Evolutionary conservation across 53 echinoderm and acorn worm genomes (phyloP).

Genomic region (Apostichopus leukothele): DNA sequence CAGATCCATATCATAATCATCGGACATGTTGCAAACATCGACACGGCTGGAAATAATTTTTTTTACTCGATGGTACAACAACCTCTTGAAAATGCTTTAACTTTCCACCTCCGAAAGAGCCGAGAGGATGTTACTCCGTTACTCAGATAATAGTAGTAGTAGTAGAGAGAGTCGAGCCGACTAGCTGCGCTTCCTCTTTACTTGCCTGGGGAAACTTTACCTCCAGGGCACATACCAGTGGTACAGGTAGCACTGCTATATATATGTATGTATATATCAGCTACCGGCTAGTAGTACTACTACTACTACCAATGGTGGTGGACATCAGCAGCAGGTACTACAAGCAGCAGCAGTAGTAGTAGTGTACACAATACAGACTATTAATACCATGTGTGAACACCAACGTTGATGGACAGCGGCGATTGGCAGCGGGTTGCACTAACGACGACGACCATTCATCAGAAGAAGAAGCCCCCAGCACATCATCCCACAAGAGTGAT

Average conservation of each 20-base stretch:
- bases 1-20: too few relatives aligned
- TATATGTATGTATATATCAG: not conserved
- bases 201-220: not conserved
- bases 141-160: not conserved
- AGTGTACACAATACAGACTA: not conserved
- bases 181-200: not conserved
- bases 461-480: not conserved
- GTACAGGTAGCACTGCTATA: not conserved
- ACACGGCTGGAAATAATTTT: too few relatives aligned
- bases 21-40: too few relatives aligned
- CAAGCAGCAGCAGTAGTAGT: not conserved
- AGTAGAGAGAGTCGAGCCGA: not conserved
- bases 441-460: not conserved
- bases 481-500: not conserved
- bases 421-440: not conserved
- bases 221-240: not conserved
- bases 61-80: too few relatives aligned
- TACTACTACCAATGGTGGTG: not conserved
- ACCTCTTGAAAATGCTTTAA: too few relatives aligned
- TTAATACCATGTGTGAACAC: conserved; percentile 14
- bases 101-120: not conserved
- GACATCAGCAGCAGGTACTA: not conserved
- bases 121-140: not conserved
- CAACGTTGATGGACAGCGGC: not conserved
- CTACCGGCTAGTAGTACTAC: not conserved